These are phyloP conservation scores for Lasioglossum morio DNA, from an alignment of 2,888 invertebrate genomes.

Conservation along the genomic window DNA sequence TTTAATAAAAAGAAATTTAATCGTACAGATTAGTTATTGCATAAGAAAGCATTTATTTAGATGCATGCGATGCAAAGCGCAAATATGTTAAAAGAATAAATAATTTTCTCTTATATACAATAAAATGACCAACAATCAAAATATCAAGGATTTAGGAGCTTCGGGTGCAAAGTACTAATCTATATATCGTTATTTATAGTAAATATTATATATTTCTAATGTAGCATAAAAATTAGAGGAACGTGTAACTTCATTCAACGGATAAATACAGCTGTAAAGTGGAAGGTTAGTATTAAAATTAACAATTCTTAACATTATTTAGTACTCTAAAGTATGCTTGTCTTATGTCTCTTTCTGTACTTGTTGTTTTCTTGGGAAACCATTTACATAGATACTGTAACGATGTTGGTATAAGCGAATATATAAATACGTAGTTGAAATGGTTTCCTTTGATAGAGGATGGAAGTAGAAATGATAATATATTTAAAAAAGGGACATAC, in stretches of 20 bases:
- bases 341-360: constrained; percentile 7
- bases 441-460: not conserved
- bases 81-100: constrained; percentile 40
- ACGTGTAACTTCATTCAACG: constrained; percentile 8
- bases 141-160: constrained; percentile 24
- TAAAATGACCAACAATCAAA: constrained; percentile 34
- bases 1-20: constrained; percentile 4
- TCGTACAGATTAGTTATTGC: constrained; percentile 1
- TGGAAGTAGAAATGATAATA: constrained; percentile 9
- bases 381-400: constrained; percentile 25
- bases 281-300: constrained; percentile 11
- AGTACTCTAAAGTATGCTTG: constrained; percentile 3
- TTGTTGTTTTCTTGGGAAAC: not conserved
- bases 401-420: constrained; percentile 13
- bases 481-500: constrained; percentile 12
- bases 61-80: constrained; percentile 56
- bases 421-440: constrained; percentile 1
- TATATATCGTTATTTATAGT: constrained; percentile 30
- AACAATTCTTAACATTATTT: constrained; percentile 12
- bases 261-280: constrained; percentile 23
- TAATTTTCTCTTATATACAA: constrained; percentile 23
- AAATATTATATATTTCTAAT: constrained; percentile 25
- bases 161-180: constrained; percentile 32
- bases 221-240: constrained; percentile 25
- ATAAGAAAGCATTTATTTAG: constrained; percentile 53